Evolutionary conservation across 2,113 vertebrate species (phyloP), one percentile per base, ranked within the genome.

Genomic region (Notechis scutatus): DNA sequence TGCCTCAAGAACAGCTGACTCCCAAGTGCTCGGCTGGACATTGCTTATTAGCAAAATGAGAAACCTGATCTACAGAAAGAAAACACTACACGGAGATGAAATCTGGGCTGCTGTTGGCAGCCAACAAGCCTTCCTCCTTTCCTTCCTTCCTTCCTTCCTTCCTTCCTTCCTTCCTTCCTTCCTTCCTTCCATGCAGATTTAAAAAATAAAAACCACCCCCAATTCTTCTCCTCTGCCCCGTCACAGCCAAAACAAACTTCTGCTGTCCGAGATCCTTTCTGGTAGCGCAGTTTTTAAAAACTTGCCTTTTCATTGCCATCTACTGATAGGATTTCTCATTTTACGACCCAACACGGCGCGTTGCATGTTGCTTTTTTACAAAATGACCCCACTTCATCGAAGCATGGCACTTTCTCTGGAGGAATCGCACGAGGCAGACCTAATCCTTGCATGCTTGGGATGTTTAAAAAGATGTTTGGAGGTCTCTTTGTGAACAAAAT

Each of bases 21-120:
- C 96, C 69, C 95, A 95, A 97, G 96, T 94, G 93, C 96, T 94
- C 54, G 92, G 45, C 81, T 95, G 96, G 96, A 93, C 96, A 96
- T 95, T 94, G 94, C 97, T 97, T 97, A 97, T 97, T 97, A 98
- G 97, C 97, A 96, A 98, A 97, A 98, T 96, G 97, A 96, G 98
- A 98, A 97, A 98, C 96, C 95, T 95, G 97, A 98, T 98, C 95
- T 97, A 96, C 56, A 95, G 97, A 97, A 97, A 97, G 97, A 97
- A 97, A 98, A 97, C 97, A 97, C 96, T 97, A 94, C 54, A 96
- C 95, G 95, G 95, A 96, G 97, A 98, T 97, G 98, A 97, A 97
- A 96, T 96, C 96, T 91, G 95, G 95, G 95, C 94, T 95, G 96
- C 95, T 94, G 96, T 96, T 94, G 92, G 94, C 95, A 96, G 97